Evolutionary conservation across 2,797 vertebrate species (phyloP), one percentile per base, ranked within the genome.

Genomic region (Acrossocheilus fasciatus): DNA sequence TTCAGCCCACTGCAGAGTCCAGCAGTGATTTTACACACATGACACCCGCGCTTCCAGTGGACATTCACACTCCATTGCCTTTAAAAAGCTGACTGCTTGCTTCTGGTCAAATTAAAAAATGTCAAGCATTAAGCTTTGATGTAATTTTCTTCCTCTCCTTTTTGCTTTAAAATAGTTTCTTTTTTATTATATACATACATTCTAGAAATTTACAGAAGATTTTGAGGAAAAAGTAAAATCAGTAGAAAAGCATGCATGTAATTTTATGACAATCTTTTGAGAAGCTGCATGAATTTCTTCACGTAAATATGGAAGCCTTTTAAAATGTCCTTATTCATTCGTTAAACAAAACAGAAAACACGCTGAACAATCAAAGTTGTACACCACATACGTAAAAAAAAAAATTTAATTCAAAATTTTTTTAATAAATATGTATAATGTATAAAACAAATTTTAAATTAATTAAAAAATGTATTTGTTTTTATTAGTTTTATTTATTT

Each of bases 1-100:
- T 84, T 89, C 54, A 86, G 84, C 62, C 80, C 68, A 88, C 34
- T 83, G 78, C 86, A 88, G 74, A 15, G 26, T 41, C 85, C 77
- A 70, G 82, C 47, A 80, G 39, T 83, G 50, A 77, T 87, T 79
- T 87, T 70, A 87, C 79, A 79, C 54, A 64, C 84, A 52, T 68
- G 68, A 86, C 64, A 83, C 72, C 62, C 70, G 45, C 86, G 82
- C 64, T 83, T 89, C 79, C 69, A 76, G 34, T 47, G 80, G 83
- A 87, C 50, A 64, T 81, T 85, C 57, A 75, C 81, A 64, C 75
- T 76, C 45, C 62, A 74, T 81, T 69, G 66, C 85, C 70, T 62
- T 72, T 43, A 30, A 69, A 82, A 84, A 64, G 85, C 68, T 86
- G 85, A 86, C 69, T 75, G 62, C 78, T 54, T 68, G 54, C 57